Percentiles rank a stretch among this genome's conserved stretches.
Conservation (phyloP, 2,888 invertebrate species). For the Didymodactylos carnosus region DNA sequence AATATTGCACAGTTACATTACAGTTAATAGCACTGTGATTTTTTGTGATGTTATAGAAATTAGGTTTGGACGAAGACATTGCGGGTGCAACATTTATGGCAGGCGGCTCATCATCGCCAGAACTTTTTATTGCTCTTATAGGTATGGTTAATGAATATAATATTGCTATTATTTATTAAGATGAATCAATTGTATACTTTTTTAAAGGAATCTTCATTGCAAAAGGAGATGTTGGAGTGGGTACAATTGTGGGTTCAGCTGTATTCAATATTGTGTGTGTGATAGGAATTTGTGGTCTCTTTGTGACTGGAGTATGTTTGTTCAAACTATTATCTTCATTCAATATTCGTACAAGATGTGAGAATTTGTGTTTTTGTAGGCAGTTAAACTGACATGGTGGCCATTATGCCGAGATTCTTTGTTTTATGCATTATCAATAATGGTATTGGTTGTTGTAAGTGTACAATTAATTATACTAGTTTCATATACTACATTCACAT, state of each 20-base stretch:
- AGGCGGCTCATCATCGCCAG: slow-evolving; percentile 28
- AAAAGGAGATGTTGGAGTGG: slow-evolving; percentile 26
- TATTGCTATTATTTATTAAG: slow-evolving; percentile 3
- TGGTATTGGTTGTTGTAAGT: slow-evolving; percentile 21
- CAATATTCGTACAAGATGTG: background rate
- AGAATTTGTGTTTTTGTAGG: background rate
- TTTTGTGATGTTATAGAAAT: slow-evolving; percentile 17
- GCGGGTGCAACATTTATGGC: slow-evolving; percentile 31
- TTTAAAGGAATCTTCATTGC: slow-evolving; percentile 25
- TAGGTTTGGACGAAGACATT: slow-evolving; percentile 24
- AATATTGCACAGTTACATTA: no score
- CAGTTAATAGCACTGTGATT: no score
- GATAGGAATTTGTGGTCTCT: slow-evolving; percentile 23
- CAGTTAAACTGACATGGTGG: slow-evolving; percentile 7
- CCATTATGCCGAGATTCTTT: slow-evolving; percentile 23
- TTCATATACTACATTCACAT: background rate
- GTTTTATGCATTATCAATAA: slow-evolving; percentile 22
- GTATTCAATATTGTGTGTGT: slow-evolving; percentile 27
- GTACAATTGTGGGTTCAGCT: slow-evolving; percentile 28
- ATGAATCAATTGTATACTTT: slow-evolving; percentile 16
- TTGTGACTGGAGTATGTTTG: slow-evolving; percentile 16
- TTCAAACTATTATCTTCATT: background rate
- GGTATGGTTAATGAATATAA: slow-evolving; percentile 19
- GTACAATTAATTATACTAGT: background rate
- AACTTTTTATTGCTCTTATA: slow-evolving; percentile 26